Evolutionary conservation across 2,797 vertebrate species (phyloP), one percentile per base, ranked within the genome.

Genomic region (Chloroceryle inda): DNA sequence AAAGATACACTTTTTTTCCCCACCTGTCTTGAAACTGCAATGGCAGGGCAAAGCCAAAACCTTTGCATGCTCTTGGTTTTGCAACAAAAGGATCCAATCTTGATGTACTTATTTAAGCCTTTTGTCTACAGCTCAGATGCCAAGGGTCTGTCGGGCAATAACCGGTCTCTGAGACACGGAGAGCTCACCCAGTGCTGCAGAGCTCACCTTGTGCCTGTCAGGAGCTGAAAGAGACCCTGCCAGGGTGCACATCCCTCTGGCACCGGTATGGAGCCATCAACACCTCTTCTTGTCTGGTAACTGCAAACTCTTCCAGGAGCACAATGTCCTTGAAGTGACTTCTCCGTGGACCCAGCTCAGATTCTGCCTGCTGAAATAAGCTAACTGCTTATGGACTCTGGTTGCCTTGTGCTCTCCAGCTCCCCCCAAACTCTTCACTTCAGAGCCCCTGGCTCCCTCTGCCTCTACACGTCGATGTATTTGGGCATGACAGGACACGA

Each of bases 241-340:
- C 61, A 24, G 56, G 35, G 35, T 0, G 0, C 27, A 10, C 7
- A 21, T 2, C 0, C 3, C 27, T 8, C 53, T 59, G 50, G 38
- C 23, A 6, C 5, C 0, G 2, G 5, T 24, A 17, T 0, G 1
- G 61, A 64, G 44, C 45, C 0, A 0, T 7, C 27, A 47, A 37
- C 31, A 47, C 31, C 31, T 66, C 49, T 40, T 44, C 56, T 16
- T 6, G 14, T 3, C 33, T 44, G 16, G 42, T 7, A 33, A 44
- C 61, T n/a, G 23, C 73, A 35, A 66, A 66, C 42, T 21, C 58
- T n/a, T 27, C 31, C 42, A 35, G 10, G 13, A 77, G 58, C 10
- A 10, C 35, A 3, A 22, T 2, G 21, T 11, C 53, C 85, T 63
- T 21, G 23, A 79, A 49, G 5, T n/a, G 6, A 17, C 33, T 18